A percentile compares a stretch with the other conserved stretches of the same genome.
These are phyloP conservation scores for Drosophila maculinotata DNA, from an alignment of 2,888 invertebrate genomes.

Conservation along the genomic window DNA sequence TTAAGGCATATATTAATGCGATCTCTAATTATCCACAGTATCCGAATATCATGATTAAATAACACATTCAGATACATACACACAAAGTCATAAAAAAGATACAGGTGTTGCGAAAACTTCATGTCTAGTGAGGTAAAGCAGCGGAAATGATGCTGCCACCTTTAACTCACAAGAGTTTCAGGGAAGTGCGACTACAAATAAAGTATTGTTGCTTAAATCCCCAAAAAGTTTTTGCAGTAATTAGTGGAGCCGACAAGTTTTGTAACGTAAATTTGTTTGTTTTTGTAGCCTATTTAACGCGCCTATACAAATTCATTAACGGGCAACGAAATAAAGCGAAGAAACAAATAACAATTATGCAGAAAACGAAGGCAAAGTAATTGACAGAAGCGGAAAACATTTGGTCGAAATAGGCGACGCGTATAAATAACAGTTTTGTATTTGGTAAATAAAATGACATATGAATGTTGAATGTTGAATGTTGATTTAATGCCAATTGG, in stretches of 20 bases:
- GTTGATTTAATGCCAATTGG: constrained; percentile 63
- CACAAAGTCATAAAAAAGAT: neutral
- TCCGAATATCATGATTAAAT: neutral
- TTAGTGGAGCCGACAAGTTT: constrained; percentile 6
- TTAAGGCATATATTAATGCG: neutral
- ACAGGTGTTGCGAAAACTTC: neutral
- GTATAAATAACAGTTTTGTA: constrained; percentile 69
- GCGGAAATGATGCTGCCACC: neutral
- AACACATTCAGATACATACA: neutral
- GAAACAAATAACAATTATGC: constrained; percentile 27
- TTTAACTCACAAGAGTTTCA: neutral
- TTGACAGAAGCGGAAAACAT: constrained; percentile 49
- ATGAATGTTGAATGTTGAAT: constrained; percentile 38
- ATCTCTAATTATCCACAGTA: neutral
- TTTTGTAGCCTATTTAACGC: constrained; percentile 28
- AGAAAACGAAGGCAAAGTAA: constrained; percentile 33
- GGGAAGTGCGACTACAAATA: neutral
- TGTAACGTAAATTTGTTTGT: constrained; percentile 34
- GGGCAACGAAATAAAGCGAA: constrained; percentile 2
- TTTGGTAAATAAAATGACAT: constrained; percentile 65
- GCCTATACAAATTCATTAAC: constrained; percentile 50
- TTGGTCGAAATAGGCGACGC: constrained; percentile 46
- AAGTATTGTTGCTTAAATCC: neutral
- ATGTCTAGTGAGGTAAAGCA: no score
- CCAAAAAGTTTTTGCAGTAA: neutral